These are phyloP conservation scores for Melinaea menophilus DNA, from an alignment of 2,888 invertebrate genomes.

Conservation along the genomic window DNA sequence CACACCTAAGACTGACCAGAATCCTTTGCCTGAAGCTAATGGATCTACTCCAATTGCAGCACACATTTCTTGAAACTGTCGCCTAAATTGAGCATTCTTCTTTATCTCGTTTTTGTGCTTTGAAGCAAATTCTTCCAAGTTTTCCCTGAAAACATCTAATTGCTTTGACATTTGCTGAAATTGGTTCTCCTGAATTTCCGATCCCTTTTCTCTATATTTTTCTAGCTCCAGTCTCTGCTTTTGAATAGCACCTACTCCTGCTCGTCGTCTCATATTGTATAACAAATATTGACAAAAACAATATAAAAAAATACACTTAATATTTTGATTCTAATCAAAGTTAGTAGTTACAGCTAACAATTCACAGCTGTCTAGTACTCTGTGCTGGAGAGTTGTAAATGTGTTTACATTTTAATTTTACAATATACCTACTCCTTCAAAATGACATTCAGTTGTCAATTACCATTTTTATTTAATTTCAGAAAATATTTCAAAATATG, in stretches of 20 bases:
- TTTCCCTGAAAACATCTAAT: slow-evolving; percentile 92
- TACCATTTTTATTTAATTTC: no score
- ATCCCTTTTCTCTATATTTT: slow-evolving; percentile 94
- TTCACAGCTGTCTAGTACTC: no score
- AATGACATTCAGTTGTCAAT: no score
- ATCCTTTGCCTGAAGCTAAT: slow-evolving; percentile 95
- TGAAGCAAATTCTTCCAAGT: slow-evolving; percentile 96
- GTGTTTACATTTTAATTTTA: no score
- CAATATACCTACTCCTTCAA: no score
- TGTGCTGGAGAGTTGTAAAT: no score
- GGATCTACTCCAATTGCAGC: slow-evolving; percentile 99
- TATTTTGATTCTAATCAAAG: background rate
- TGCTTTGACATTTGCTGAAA: slow-evolving; percentile 96
- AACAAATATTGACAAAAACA: background rate
- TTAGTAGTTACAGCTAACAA: no score
- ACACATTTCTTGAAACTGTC: slow-evolving; percentile 99
- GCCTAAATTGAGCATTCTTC: slow-evolving; percentile 95
- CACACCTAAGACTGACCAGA: slow-evolving; percentile 94
- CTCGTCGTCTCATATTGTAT: slow-evolving; percentile 84
- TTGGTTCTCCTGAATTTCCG: slow-evolving; percentile 94
- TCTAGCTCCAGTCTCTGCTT: slow-evolving; percentile 92
- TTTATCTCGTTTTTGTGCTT: slow-evolving; percentile 97
- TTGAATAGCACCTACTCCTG: slow-evolving; percentile 93
- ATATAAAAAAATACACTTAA: slow-evolving; percentile 14
- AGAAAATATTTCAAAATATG: no score